A percentile compares a stretch with the other conserved stretches of the same genome.
phyloP scores from a whole-genome alignment of 2,113 vertebrate genomes.

The Sturnus vulgaris region DNA sequence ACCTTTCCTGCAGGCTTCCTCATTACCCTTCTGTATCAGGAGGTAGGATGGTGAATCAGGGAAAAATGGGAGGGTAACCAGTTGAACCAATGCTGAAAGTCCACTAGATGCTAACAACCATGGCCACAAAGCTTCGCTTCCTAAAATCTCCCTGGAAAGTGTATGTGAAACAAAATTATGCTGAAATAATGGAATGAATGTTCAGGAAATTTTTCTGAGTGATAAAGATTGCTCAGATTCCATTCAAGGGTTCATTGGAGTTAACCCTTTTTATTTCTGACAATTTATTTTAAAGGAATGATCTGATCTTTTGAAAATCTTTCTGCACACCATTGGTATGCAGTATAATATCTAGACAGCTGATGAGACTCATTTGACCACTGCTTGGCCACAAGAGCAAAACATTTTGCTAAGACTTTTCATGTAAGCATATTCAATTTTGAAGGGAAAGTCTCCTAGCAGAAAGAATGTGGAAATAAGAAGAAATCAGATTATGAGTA shows the following conservation, averaged over 20 bases:
- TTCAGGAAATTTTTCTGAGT: neutral
- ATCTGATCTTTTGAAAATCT: neutral
- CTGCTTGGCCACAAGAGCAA: neutral
- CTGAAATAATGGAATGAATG: neutral
- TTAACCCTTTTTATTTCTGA: neutral
- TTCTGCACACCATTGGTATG: neutral
- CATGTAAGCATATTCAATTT: neutral
- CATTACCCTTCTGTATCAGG: constrained; percentile 81
- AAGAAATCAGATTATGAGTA: neutral
- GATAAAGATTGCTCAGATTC: neutral
- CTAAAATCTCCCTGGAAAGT: constrained; percentile 80
- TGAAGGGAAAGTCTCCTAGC: neutral
- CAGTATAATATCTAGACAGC: neutral
- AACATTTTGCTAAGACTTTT: neutral
- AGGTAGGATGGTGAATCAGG: constrained; percentile 77
- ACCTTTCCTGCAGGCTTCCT: constrained; percentile 77
- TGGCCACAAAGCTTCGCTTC: constrained; percentile 83
- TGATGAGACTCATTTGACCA: neutral
- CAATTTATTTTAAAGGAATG: neutral
- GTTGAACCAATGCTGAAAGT: constrained; percentile 77
- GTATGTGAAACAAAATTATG: neutral
- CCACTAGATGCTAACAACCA: constrained; percentile 75
- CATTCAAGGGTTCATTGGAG: neutral
- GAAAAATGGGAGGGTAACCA: constrained; percentile 71
- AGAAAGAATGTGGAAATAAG: neutral